These are phyloP conservation scores for Ellobius talpinus DNA, from an alignment of 2,113 vertebrate species.

Conservation along the genomic window DNA sequence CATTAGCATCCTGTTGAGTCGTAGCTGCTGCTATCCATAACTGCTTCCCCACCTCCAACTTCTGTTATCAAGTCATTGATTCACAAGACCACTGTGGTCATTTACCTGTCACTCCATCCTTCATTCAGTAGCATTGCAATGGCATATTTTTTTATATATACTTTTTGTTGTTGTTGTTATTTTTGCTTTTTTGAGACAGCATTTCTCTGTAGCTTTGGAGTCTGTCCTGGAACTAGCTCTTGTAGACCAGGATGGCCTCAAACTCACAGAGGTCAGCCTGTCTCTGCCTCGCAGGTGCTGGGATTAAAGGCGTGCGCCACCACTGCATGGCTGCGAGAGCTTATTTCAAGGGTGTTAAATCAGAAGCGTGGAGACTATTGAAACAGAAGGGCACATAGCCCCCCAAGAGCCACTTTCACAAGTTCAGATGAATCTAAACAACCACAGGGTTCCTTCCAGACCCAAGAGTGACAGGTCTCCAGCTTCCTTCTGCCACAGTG, in stretches of 20 bases:
- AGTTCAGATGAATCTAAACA: background rate
- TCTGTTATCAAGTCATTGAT: background rate
- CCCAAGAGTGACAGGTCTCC: background rate
- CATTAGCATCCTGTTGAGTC: background rate
- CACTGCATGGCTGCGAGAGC: too few species aligned
- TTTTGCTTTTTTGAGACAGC: too few species aligned
- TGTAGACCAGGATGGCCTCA: too few species aligned
- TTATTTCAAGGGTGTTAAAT: slow-evolving; percentile 23
- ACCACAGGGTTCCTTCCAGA: background rate
- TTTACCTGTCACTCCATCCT: background rate
- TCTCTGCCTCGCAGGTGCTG: too few species aligned
- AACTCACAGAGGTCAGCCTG: too few species aligned
- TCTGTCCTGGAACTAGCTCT: too few species aligned
- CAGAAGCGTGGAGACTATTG: background rate
- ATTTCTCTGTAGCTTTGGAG: too few species aligned
- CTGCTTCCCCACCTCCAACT: background rate
- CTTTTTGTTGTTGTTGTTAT: too few species aligned
- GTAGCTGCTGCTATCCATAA: background rate
- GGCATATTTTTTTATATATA: background rate
- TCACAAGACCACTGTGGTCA: background rate
- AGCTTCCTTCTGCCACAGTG: background rate
- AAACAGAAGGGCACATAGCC: background rate
- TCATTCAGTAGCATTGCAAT: background rate
- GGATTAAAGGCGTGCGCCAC: too few species aligned
- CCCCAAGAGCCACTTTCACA: background rate